Base-by-base conservation (phyloP, 1,140 invertebrate genomes). In the Drosophila kepulauana region DNA sequence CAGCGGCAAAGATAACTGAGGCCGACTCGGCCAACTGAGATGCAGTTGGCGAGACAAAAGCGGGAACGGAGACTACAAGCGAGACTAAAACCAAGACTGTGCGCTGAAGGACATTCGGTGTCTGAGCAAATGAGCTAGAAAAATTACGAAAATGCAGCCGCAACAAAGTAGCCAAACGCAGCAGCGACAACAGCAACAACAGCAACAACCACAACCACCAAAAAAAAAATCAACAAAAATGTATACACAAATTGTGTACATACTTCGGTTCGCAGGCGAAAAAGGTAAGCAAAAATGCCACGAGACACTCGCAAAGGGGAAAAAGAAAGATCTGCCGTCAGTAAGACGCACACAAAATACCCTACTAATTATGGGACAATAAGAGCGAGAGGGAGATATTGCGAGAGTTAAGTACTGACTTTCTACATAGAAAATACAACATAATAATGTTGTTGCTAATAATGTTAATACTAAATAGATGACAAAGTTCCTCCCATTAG, bases 51-150 rank as follows among this genome's bases (percentile, higher is more conserved):
- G 61, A 28, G 51, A 8, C 28, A 7, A 7, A 54, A 30, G 4
- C 1, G 30, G 51, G 13, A 30, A 30, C 28, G 51, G n/a, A 35
- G 30, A 78, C 72, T 54, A 16, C 58, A 64, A 80, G 43, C 45
- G 62, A 38, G 41, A 33, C 64, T 41, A 35, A 35, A 15, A 56
- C 25, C 49, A 41, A 28, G 20, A 57, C 62, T 74, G 49, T 74
- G 49, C 51, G 76, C 82, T 87, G 84, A 87, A 87, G 82, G 82
- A 87, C 82, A 87, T 84, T 69, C 61, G 59, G 69, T 69, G 76
- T 88, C 84, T 69, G 68, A 30, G 77, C 68, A 82, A 87, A 87
- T 88, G 82, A 84, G 82, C 77, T 87, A 69, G 85, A 84, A 88
- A 88, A 88, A 88, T 87, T 74, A 69, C 77, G 77, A 77, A 66